Evolutionary conservation across 2,797 vertebrate genomes (phyloP), one percentile per base, ranked within the genome.

Genomic region (Anas bahamensis): DNA sequence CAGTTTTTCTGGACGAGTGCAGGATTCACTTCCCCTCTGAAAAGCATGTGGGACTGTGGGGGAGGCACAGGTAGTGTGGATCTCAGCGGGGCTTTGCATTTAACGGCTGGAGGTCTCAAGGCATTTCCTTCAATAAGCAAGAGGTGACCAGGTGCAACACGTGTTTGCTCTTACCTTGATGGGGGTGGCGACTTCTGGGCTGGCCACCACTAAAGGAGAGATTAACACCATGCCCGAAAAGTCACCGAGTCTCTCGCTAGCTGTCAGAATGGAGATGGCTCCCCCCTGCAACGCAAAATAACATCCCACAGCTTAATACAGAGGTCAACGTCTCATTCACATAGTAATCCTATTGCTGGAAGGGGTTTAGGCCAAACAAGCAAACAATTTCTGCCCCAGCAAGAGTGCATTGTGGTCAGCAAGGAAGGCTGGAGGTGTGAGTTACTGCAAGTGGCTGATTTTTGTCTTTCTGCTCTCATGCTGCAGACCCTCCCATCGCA

Each of bases 141-240:
- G 3, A 80, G 76, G 79, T 81, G 86, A 79, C 48, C 3, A 29
- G 16, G 52, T 50, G 28, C 74, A 79, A n/a, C 0, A 2, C 0
- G 1, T 31, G 53, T 86, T 91, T 37, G 70, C 55, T 70, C 91
- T 98, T 98, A 99, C 99, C 99, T 99, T 99, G 93, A 99, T 98
- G 10, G 99, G 99, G 10, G 99, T 99, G 33, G 99, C 99, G 1
- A 98, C 98, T 70, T 99, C 99, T 5, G 99, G 99, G 93, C 97
- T 99, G 98, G 99, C 98, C 80, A 99, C 97, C 90, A 99, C 98
- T 98, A 99, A 94, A 10, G 99, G 99, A 8, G 97, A 98, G 44
- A 99, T 99, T 80, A 99, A 98, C 93, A 98, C 98, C 97, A 99
- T 98, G 75, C 99, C 99, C 8, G 98, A 97, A 95, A 99, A 99